Conservation (phyloP, 2,888 invertebrate species). For the Conops quadrifasciatus region DNA sequence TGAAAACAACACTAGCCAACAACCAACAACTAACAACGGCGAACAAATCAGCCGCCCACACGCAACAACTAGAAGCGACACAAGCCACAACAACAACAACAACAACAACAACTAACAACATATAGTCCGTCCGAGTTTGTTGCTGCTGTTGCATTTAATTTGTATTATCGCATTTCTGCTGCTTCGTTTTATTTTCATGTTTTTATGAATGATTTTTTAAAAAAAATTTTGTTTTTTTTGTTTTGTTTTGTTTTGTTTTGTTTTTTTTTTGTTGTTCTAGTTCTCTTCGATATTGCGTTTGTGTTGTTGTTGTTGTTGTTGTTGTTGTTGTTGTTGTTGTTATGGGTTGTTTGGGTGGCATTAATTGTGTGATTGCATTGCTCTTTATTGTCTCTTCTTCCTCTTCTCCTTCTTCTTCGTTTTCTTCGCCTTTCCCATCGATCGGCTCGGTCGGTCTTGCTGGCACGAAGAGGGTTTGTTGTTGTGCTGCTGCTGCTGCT, state of each 20-base stretch:
- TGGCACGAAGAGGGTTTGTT: no score
- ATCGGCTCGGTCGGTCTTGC: no score
- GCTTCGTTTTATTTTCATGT: no score
- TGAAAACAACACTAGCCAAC: neutral
- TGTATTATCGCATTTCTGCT: no score
- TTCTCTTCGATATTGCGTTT: neutral
- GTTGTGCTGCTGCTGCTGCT: no score
- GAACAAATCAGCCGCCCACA: neutral
- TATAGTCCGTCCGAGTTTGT: no score
- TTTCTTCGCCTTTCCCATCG: neutral
- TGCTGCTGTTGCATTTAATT: no score
- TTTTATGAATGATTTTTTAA: no score
- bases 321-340: conserved; percentile 16
- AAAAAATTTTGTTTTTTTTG: neutral
- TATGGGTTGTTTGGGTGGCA: neutral
- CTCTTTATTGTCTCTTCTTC: neutral
- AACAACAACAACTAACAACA: neutral
- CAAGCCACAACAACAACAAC: no score
- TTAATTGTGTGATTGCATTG: neutral
- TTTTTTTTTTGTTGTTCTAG: conserved; percentile 34
- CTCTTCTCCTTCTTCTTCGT: neutral
- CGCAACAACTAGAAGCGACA: neutral
- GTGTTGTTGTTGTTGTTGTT: conserved; percentile 35
- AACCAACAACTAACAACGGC: conserved; percentile 9
- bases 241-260: neutral